Evolutionary conservation across 2,113 vertebrate species (phyloP).

Genomic region (Perca flavescens): DNA sequence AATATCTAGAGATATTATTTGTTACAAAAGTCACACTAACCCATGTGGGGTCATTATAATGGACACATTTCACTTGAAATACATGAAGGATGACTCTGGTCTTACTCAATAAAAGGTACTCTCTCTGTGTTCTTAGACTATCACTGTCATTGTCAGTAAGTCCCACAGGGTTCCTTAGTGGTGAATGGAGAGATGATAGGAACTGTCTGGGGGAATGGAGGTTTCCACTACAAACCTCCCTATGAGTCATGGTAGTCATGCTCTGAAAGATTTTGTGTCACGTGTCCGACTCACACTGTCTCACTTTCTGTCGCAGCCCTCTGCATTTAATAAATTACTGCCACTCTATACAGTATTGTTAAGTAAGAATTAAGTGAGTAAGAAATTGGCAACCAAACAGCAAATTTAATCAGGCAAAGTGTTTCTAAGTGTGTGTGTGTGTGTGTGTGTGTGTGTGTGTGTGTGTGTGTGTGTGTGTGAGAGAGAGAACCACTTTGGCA

Average conservation of each 20-base stretch:
- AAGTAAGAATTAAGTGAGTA: conserved; percentile 73
- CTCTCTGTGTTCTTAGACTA: conserved; percentile 43
- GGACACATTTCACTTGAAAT: conserved; percentile 30
- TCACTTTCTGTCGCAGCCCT: conserved; percentile 43
- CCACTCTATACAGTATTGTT: conserved; percentile 47
- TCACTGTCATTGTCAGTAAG: conserved; percentile 49
- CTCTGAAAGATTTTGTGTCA: conserved; percentile 58
- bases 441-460: conserved; percentile 28
- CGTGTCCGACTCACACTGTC: conserved; percentile 49
- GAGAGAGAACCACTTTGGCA: conserved; percentile 31
- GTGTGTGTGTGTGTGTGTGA: conserved; percentile 4
- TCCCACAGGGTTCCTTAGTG: conserved; percentile 23
- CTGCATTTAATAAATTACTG: conserved; percentile 70
- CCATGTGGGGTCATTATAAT: conserved; percentile 20
- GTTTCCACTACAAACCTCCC: conserved; percentile 42
- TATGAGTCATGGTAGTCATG: conserved; percentile 50
- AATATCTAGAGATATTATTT: background rate
- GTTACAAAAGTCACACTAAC: conserved; percentile 19
- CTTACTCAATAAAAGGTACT: conserved; percentile 33
- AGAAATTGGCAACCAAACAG: conserved; percentile 72
- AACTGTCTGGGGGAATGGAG: conserved; percentile 38
- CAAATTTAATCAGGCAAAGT: conserved; percentile 72
- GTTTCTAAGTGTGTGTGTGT: conserved; percentile 49
- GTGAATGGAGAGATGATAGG: conserved; percentile 48
- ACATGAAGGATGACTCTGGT: conserved; percentile 42